Conservation (phyloP, 2,888 invertebrate genomes). For the Lasioglossum zephyrum region DNA sequence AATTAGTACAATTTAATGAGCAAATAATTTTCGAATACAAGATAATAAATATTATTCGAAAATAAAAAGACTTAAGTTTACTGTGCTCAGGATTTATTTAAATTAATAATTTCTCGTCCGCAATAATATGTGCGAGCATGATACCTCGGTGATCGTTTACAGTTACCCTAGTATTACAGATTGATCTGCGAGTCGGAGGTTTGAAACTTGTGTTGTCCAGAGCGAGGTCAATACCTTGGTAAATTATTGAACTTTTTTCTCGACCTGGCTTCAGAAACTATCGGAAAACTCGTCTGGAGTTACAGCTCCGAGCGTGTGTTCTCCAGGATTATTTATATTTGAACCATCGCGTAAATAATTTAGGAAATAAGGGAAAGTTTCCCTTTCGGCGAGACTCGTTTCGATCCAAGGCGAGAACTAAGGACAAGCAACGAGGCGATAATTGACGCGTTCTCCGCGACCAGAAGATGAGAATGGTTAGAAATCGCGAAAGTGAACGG, state of each 20-base stretch:
- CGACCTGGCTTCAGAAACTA: neutral
- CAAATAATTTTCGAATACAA: no score
- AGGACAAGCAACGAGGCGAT: neutral
- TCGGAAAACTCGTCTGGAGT: neutral
- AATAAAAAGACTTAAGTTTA: no score
- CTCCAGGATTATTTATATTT: neutral
- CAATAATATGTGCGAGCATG: no score
- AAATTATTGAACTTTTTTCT: neutral
- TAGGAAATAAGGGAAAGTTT: neutral
- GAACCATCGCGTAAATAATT: neutral
- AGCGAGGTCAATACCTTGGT: neutral
- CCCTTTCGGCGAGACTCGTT: neutral
- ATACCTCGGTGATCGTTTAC: no score
- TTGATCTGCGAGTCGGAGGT: neutral
- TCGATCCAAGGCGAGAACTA: neutral
- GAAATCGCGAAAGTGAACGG: constrained; percentile 56
- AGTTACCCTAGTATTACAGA: neutral
- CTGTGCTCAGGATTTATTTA: no score
- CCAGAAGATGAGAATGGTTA: constrained; percentile 28
- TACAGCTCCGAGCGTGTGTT: neutral
- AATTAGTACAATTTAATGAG: no score
- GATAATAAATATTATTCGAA: no score
- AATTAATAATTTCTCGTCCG: no score
- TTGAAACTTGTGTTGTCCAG: neutral
- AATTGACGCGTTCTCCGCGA: neutral